Conservation (phyloP, 2,888 invertebrate species). For the Leptarthrus brevirostris region DNA sequence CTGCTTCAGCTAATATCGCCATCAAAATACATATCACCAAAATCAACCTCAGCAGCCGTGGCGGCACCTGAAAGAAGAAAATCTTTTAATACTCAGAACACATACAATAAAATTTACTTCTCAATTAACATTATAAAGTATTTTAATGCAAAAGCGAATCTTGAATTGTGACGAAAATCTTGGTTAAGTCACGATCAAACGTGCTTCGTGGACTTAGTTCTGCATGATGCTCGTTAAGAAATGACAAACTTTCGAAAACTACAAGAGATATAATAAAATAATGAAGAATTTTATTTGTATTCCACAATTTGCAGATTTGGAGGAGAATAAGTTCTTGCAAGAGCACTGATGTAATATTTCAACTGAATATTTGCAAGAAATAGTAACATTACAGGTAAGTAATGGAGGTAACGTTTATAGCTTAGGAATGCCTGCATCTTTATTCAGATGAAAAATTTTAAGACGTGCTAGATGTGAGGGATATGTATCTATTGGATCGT, state of each 20-base stretch:
- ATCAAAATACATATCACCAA: slow-evolving; percentile 70
- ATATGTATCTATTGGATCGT: neutral
- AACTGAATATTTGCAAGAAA: too few relatives aligned
- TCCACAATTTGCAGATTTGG: slow-evolving; percentile 36
- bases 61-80: slow-evolving; percentile 71
- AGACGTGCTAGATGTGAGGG: slow-evolving; percentile 25
- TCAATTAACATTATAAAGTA: neutral
- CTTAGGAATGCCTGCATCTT: too few relatives aligned
- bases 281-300: slow-evolving; percentile 16
- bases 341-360: slow-evolving; percentile 19
- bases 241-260: slow-evolving; percentile 4
- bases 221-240: slow-evolving; percentile 29
- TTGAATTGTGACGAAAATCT: slow-evolving; percentile 41
- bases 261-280: too few relatives aligned
- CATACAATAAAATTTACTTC: neutral
- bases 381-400: too few relatives aligned
- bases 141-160: neutral
- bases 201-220: slow-evolving; percentile 42
- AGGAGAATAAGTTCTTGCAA: slow-evolving; percentile 41
- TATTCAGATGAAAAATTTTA: slow-evolving; percentile 19
- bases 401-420: too few relatives aligned
- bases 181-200: slow-evolving; percentile 49
- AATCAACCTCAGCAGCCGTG: slow-evolving; percentile 71
- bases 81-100: too few relatives aligned
- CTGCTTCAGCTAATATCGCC: slow-evolving; percentile 71